Evolutionary conservation across 2,888 invertebrate species (phyloP), one percentile per base, ranked within the genome.

Genomic region (Cheilosia impressa): DNA sequence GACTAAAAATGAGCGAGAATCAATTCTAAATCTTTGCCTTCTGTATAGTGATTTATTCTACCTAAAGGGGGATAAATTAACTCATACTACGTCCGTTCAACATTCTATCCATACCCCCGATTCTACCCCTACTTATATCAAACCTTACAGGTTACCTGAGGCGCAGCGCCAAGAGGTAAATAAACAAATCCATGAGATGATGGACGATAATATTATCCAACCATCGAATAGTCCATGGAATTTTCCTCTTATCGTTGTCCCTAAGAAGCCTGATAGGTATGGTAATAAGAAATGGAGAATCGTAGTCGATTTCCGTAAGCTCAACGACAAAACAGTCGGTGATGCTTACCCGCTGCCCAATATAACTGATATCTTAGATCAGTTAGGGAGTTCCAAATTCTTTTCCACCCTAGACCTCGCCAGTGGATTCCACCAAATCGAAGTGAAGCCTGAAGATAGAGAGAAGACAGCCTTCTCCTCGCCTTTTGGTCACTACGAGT

Each of bases 251-350:
- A n/a, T 58, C 19, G n/a, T 58, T 38, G 38, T 58, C 6, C 50
- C 71, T 13, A 72, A 72, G 38, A 72, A 72, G 43, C 47, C 53
- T 19, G 62, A 58, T 24, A 72, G 53, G 17, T n/a, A 47, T 19
- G 62, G 62, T 6, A 45, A 41, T 38, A 72, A 15, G 38, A 31
- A 50, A 52, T 72, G 72, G 52, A 72, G 62, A 60, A 45, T 72
- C 19, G 72, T 52, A 17, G 43, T 62, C 15, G 72, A 72, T 41
- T 72, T 52, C 31, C 52, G 72, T 17, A 72, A 62, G 34, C 41
- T 60, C 13, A 71, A 71, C 17, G 60, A 72, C 13, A 22, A 41
- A 15, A 47, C 71, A 3, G 15, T 50, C 10, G n/a, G n/a, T n/a
- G n/a, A n/a, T n/a, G n/a, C n/a, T n/a, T n/a, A n/a, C n/a, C n/a